Conservation (phyloP, 2,797 vertebrate species). For the Cossypha heuglini region DNA sequence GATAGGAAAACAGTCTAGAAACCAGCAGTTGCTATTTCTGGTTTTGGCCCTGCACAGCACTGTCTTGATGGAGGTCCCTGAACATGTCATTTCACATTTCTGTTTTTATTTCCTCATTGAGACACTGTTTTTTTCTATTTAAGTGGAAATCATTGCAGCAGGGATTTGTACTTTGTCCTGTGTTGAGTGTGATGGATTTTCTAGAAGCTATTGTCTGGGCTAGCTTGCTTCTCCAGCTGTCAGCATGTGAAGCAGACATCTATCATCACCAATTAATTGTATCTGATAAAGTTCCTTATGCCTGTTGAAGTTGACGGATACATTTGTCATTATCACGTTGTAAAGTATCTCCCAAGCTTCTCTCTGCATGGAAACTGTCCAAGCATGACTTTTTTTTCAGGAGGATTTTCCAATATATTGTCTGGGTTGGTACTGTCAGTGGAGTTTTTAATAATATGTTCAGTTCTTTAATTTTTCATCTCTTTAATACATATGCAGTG, state of each 20-base stretch:
- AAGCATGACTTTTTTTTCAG: not conserved
- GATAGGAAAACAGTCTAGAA: not conserved
- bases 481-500: not conserved
- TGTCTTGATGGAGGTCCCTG: not conserved
- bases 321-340: conserved; percentile 32
- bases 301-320: not conserved
- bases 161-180: not conserved
- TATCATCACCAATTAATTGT: conserved; percentile 49
- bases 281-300: conserved; percentile 22
- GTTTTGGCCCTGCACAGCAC: not conserved
- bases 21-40: not conserved
- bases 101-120: not conserved
- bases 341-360: not conserved
- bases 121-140: not conserved
- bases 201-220: not conserved
- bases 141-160: conserved; percentile 7
- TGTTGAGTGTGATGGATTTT: conserved; percentile 15
- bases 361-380: not conserved
- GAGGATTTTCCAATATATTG: not conserved
- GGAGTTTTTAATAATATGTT: not conserved
- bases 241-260: conserved; percentile 10
- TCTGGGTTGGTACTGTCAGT: not conserved
- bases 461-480: not conserved
- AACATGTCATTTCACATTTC: not conserved
- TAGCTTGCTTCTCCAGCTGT: conserved; percentile 19